Evolutionary conservation across 2,113 vertebrate species (phyloP).

Genomic region (Vombatus ursinus): DNA sequence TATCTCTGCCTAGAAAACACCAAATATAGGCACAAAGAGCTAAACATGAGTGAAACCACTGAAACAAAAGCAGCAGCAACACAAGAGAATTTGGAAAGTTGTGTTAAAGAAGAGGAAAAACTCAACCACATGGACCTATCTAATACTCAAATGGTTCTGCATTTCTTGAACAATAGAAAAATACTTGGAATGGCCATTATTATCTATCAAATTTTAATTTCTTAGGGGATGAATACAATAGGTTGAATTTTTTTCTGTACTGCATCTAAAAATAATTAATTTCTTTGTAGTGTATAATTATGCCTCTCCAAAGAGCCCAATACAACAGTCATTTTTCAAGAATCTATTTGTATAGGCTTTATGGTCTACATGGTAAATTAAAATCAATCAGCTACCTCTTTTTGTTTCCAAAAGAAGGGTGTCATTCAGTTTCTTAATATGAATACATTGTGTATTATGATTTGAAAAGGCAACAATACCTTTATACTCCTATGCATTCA

Average conservation of each 20-base stretch:
- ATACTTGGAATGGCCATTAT: too few species aligned
- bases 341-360: background rate
- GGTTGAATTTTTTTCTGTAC: background rate
- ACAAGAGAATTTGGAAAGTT: too few species aligned
- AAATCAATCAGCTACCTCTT: background rate
- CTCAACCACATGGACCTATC: background rate
- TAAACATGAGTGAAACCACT: too few species aligned
- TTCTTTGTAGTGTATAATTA: background rate
- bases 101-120: background rate
- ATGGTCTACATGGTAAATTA: background rate
- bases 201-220: background rate
- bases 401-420: background rate
- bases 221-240: background rate
- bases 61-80: too few species aligned
- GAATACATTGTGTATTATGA: background rate
- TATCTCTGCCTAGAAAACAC: too few species aligned
- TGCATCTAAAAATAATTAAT: background rate
- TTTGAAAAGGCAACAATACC: background rate
- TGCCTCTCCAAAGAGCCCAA: background rate
- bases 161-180: too few species aligned
- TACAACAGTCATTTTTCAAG: background rate
- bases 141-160: background rate
- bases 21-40: too few species aligned
- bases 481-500: background rate
- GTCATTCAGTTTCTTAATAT: background rate